Conservation (phyloP, 1,140 invertebrate species). For the Drosophila ercepeae region DNA sequence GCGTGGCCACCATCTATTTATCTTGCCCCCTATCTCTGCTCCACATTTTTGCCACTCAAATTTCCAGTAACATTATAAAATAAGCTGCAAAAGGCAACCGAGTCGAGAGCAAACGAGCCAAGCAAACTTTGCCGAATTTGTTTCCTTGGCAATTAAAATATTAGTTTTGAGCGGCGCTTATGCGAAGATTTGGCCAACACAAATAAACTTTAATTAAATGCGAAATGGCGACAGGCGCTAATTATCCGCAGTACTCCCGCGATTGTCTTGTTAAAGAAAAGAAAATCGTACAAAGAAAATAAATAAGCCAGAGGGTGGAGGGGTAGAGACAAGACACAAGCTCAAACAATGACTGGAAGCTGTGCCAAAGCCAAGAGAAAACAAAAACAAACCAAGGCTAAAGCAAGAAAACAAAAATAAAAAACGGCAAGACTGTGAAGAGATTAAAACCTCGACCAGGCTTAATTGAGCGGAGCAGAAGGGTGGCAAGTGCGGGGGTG, state of each 20-base stretch:
- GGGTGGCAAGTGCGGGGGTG: neutral
- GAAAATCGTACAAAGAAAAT: conserved; percentile 20
- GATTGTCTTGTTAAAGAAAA: conserved; percentile 28
- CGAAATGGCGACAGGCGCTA: conserved; percentile 63
- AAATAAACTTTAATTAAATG: conserved; percentile 69
- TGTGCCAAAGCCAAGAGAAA: conserved; percentile 26
- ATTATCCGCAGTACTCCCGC: conserved; percentile 43
- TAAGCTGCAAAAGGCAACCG: conserved; percentile 41
- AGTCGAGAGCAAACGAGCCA: conserved; percentile 8
- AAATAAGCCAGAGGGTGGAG: conserved; percentile 12
- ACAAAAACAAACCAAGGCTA: conserved; percentile 49
- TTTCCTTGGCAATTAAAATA: conserved; percentile 72
- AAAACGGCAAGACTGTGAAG: conserved; percentile 36
- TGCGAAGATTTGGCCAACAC: conserved; percentile 43
- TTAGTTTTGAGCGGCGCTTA: conserved; percentile 60
- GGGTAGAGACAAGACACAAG: conserved; percentile 32
- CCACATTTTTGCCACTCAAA: conserved; percentile 8
- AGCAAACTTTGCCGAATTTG: conserved; percentile 29
- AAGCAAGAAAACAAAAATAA: conserved; percentile 27
- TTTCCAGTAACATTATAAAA: conserved; percentile 67
- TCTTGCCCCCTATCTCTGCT: conserved; percentile 4
- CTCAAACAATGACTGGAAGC: conserved; percentile 53
- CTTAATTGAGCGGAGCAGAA: conserved; percentile 64
- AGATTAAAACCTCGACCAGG: conserved; percentile 65
- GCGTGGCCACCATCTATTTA: conserved; percentile 48